Conservation (phyloP, 2,797 vertebrate species). For the Borostomias antarcticus region DNA sequence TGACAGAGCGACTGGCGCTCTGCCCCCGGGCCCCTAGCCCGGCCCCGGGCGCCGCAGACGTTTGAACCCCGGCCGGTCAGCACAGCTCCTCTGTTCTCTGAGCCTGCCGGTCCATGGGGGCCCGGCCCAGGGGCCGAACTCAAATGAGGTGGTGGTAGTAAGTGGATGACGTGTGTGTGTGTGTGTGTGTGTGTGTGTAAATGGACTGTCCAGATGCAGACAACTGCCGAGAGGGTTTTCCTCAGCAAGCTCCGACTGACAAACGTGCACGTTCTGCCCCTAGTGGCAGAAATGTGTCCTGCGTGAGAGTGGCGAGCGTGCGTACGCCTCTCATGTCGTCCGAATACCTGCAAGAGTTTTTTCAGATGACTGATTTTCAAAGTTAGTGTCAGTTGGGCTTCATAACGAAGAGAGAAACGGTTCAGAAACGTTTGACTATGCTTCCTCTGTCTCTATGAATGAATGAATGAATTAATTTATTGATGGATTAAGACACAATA, state of each 20-base stretch:
- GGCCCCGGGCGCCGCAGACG: too few species aligned
- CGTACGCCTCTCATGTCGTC: not conserved
- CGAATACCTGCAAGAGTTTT: too few species aligned
- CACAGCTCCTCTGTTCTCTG: not conserved
- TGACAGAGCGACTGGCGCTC: too few species aligned
- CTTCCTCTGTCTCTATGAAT: not conserved
- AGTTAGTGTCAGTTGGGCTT: too few species aligned
- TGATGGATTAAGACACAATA: too few species aligned
- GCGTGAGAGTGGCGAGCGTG: not conserved
- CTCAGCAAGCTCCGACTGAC: not conserved
- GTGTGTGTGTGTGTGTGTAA: not conserved
- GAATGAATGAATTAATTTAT: too few species aligned
- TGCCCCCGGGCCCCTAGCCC: too few species aligned
- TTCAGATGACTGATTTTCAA: not conserved
- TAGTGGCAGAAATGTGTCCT: constrained; percentile 29
- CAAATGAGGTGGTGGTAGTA: not conserved
- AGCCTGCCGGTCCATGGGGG: not conserved
- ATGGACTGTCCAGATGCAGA: not conserved
- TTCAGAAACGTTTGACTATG: too few species aligned
- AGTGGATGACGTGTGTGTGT: not conserved
- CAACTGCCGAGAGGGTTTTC: not conserved
- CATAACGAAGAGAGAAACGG: too few species aligned
- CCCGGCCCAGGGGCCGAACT: not conserved
- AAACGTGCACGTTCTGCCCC: constrained; percentile 38
- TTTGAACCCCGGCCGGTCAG: too few species aligned